Evolutionary conservation across 2,113 vertebrate species (phyloP).

Genomic region (Leptosomus discolor): DNA sequence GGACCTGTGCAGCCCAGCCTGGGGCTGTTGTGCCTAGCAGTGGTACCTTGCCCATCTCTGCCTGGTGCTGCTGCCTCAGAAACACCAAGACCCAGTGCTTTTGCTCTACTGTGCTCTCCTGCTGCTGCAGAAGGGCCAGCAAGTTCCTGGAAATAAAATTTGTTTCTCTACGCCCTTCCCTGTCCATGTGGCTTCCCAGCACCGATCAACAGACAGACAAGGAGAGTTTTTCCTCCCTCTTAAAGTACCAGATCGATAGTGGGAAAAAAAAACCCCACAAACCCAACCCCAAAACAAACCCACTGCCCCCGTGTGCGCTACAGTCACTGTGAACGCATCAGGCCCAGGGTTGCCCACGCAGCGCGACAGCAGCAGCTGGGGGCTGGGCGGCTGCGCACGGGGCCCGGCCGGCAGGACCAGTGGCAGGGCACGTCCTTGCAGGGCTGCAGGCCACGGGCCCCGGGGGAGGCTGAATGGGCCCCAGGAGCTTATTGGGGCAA

Average conservation of each 20-base stretch:
- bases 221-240: constrained; percentile 85
- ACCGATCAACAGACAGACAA: constrained; percentile 90
- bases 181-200: constrained; percentile 79
- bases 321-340: constrained; percentile 83
- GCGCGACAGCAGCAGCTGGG: rapidly evolving
- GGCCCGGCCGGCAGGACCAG: rapidly evolving
- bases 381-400: rapidly evolving
- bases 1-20: neutral
- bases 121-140: constrained; percentile 69
- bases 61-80: constrained; percentile 63
- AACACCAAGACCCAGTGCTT: constrained; percentile 59
- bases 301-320: constrained; percentile 80
- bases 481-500: neutral
- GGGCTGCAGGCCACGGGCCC: neutral
- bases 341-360: rapidly evolving
- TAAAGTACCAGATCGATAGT: constrained; percentile 88
- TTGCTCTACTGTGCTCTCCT: constrained; percentile 37
- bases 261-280: constrained; percentile 16
- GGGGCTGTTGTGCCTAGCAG: rapidly evolving
- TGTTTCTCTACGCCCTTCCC: constrained; percentile 89
- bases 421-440: no score
- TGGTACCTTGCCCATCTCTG: constrained; percentile 69
- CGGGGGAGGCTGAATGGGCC: neutral
- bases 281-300: neutral
- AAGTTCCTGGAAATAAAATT: constrained; percentile 91